Percentiles rank a stretch among this genome's conserved stretches.
phyloP scores from a whole-genome alignment of 37 sponge, comb jelly and placozoan species.

The Spongilla lacustris region DNA sequence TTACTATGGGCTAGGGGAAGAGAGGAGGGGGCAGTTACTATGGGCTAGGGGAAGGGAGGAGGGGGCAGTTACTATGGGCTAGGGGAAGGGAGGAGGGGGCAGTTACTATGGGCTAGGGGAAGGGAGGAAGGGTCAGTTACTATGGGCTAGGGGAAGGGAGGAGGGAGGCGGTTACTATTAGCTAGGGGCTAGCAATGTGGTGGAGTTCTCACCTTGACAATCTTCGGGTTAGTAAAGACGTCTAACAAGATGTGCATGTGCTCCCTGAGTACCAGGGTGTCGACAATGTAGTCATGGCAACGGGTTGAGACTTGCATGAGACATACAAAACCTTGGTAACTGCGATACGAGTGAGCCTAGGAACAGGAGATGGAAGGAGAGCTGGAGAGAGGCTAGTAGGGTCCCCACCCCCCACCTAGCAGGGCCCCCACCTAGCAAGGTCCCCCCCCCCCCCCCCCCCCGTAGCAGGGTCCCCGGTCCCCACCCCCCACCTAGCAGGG shows the following conservation, averaged over 20 bases:
- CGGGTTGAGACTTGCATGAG: constrained; percentile 96
- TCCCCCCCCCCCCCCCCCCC: too few relatives aligned
- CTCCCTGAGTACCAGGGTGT: constrained; percentile 79
- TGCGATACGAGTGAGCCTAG: constrained; percentile 87
- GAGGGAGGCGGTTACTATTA: too few relatives aligned
- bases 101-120: neutral
- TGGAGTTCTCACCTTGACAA: constrained; percentile 83
- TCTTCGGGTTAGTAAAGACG: constrained; percentile 88
- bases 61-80: neutral
- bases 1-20: neutral
- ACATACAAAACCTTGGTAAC: constrained; percentile 89
- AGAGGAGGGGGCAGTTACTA: neutral
- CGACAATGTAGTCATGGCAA: constrained; percentile 87
- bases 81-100: neutral
- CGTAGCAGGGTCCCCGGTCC: too few relatives aligned
- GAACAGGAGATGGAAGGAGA: neutral
- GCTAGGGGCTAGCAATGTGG: neutral
- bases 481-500: too few relatives aligned
- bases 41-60: neutral
- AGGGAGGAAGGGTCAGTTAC: neutral
- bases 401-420: neutral
- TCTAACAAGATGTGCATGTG: constrained; percentile 80
- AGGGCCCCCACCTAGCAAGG: too few relatives aligned
- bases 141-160: neutral
- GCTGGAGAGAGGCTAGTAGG: neutral